phyloP scores from a whole-genome alignment of 2,797 vertebrate genomes.

The Acrocephalus scirpaceus region DNA sequence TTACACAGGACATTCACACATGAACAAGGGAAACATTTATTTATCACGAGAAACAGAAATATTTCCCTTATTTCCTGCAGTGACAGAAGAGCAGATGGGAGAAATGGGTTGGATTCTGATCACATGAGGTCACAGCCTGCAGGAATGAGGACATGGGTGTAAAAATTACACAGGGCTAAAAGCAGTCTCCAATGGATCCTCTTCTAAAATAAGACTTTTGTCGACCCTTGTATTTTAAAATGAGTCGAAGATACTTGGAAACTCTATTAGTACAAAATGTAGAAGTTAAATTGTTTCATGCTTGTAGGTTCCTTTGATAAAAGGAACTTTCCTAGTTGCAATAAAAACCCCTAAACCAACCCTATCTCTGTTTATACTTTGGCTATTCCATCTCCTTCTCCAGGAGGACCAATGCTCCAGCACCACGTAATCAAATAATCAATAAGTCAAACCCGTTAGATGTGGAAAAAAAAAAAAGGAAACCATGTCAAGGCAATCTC shows the following conservation, averaged over 20 bases:
- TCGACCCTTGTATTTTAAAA: background rate
- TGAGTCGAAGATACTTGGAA: background rate
- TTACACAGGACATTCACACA: conserved; percentile 31
- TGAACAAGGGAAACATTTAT: conserved; percentile 48
- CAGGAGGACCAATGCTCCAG: background rate
- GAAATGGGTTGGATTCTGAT: background rate
- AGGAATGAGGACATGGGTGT: background rate
- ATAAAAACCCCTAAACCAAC: background rate
- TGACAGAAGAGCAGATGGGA: background rate
- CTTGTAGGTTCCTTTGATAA: background rate
- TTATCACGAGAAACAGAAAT: conserved; percentile 49
- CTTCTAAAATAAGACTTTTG: background rate
- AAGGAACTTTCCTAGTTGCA: background rate
- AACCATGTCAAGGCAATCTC: background rate
- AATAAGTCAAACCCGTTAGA: conserved; percentile 9
- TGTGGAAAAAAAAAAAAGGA: background rate
- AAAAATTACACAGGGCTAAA: background rate
- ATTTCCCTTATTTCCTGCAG: conserved; percentile 38
- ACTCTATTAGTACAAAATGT: background rate
- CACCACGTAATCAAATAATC: background rate
- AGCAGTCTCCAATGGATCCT: background rate
- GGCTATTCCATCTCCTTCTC: background rate
- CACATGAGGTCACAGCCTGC: background rate
- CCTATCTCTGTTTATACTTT: background rate
- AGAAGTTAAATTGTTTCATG: background rate